phyloP scores from a whole-genome alignment of 2,888 invertebrate genomes.

The Lepidonotus clava region DNA sequence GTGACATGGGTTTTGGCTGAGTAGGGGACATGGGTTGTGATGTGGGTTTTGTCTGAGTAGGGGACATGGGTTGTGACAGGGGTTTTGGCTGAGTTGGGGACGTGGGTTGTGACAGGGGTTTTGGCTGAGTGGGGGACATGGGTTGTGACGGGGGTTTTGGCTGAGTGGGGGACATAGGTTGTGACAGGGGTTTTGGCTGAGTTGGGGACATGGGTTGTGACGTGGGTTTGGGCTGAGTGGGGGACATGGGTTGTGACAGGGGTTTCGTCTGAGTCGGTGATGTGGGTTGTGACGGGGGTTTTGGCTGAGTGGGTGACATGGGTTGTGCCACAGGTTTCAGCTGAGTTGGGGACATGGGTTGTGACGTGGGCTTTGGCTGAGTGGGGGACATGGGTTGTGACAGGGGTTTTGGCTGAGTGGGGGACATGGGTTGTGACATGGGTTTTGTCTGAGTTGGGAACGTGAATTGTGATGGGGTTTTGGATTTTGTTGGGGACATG shows the following conservation, averaged over 20 bases:
- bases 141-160: not conserved
- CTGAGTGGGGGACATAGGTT: not conserved
- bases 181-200: not conserved
- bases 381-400: not conserved
- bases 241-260: too few species aligned
- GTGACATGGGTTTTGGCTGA: not conserved
- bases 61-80: not conserved
- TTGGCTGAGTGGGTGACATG: too few species aligned
- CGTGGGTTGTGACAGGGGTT: not conserved
- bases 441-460: not conserved
- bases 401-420: not conserved
- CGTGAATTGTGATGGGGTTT: too few species aligned
- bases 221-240: too few species aligned
- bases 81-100: not conserved
- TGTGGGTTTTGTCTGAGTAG: not conserved
- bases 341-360: too few species aligned
- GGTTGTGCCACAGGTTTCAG: too few species aligned
- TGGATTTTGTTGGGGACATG: too few species aligned
- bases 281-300: too few species aligned
- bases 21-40: too few species aligned
- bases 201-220: not conserved
- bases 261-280: too few species aligned
- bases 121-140: not conserved
- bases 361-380: not conserved
- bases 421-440: not conserved